Conservation (phyloP, 2,113 vertebrate genomes). For the Glareola pratincola region DNA sequence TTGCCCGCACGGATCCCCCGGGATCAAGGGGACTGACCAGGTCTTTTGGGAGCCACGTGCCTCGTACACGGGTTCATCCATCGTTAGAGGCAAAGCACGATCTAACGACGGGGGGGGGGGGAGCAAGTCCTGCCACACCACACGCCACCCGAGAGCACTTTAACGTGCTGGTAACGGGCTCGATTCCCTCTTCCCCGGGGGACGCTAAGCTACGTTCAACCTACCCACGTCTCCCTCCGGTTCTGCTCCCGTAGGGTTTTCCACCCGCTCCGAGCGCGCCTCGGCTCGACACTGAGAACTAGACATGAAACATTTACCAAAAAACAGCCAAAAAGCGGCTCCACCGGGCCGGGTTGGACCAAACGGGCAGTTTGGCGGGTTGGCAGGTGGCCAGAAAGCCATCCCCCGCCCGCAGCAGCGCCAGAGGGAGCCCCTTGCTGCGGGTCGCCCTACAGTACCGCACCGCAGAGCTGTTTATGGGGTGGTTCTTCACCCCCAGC, state of each 20-base stretch:
- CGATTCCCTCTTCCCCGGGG: no score
- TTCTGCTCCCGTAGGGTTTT: rapidly evolving
- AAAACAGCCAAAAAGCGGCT: background rate
- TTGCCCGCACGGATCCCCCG: rapidly evolving
- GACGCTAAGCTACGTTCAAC: rapidly evolving
- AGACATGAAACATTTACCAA: rapidly evolving
- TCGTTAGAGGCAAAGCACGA: background rate
- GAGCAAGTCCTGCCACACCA: rapidly evolving
- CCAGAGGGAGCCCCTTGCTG: background rate
- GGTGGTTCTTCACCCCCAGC: background rate
- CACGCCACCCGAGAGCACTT: background rate
- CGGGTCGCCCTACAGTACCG: rapidly evolving
- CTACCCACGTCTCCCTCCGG: rapidly evolving
- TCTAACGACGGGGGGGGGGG: rapidly evolving
- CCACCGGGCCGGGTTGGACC: rapidly evolving
- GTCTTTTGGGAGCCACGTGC: background rate
- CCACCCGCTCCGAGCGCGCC: rapidly evolving
- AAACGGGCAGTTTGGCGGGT: rapidly evolving
- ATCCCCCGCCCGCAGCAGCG: rapidly evolving
- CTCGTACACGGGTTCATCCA: rapidly evolving
- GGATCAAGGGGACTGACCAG: rapidly evolving
- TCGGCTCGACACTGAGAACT: background rate
- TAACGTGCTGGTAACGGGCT: rapidly evolving
- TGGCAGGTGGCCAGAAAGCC: rapidly evolving
- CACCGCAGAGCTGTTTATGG: rapidly evolving